A percentile compares a stretch with the other conserved stretches of the same genome.
Evolutionary conservation across 2,888 invertebrate genomes (phyloP).

Genomic region (Zelleria hepariella): DNA sequence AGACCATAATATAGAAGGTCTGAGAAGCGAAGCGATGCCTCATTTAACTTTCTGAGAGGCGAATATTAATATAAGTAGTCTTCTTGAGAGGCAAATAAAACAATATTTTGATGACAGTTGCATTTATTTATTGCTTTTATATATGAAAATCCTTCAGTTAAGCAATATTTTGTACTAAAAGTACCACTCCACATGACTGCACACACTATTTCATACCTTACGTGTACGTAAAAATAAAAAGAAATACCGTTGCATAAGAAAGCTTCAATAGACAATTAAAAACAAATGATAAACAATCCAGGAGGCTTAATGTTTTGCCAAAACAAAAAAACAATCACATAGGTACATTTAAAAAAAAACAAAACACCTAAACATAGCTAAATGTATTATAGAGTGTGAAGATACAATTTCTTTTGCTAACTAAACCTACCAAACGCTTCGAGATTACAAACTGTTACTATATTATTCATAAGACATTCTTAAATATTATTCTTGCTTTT

Average conservation of each 20-base stretch:
- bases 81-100: not conserved
- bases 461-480: not conserved
- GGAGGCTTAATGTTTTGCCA: not conserved
- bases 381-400: not conserved
- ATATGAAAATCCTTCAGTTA: conserved; percentile 35
- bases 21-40: too few species aligned
- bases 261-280: not conserved
- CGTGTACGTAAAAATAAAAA: not conserved
- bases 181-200: conserved; percentile 54
- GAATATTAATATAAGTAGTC: not conserved
- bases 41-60: too few species aligned
- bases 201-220: conserved; percentile 27
- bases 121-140: conserved; percentile 56
- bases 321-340: not conserved
- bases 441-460: not conserved
- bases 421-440: too few species aligned
- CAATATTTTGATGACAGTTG: conserved; percentile 21
- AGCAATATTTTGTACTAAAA: conserved; percentile 63
- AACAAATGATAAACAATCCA: not conserved
- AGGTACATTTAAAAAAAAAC: not conserved
- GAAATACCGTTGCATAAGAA: not conserved
- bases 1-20: too few species aligned
- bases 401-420: not conserved
- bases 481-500: not conserved
- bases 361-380: not conserved